phyloP scores from a whole-genome alignment of 2,888 invertebrate genomes.

The Synanthedon vespiformis region DNA sequence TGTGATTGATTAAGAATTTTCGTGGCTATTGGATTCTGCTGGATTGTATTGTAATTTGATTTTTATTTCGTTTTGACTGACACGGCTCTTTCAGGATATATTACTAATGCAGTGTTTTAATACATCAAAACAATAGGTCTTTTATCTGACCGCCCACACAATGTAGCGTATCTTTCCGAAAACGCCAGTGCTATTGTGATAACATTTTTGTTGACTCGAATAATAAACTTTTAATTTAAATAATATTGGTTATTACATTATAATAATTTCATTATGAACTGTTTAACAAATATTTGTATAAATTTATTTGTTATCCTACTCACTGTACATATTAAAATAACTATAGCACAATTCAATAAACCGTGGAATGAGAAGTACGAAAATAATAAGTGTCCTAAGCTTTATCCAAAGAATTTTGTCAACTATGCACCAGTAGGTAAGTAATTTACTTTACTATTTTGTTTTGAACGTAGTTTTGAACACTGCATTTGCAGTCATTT shows the following conservation, averaged over 20 bases:
- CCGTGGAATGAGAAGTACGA: conserved; percentile 62
- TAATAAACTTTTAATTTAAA: no score
- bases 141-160: conserved; percentile 1
- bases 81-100: no score
- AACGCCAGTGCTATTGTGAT: not conserved
- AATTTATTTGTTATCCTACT: conserved; percentile 20
- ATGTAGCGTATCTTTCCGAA: not conserved
- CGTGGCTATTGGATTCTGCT: no score
- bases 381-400: conserved; percentile 63
- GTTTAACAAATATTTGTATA: conserved; percentile 1
- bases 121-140: not conserved
- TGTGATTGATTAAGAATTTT: no score
- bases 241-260: no score
- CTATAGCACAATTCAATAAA: conserved; percentile 49
- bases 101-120: not conserved
- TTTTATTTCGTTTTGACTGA: no score
- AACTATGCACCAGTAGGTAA: conserved; percentile 70
- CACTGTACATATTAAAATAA: conserved; percentile 22
- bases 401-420: conserved; percentile 67
- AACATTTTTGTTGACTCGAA: not conserved
- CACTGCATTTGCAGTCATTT: no score
- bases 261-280: not conserved
- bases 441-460: conserved; percentile 11
- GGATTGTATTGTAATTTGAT: no score
- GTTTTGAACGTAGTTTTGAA: not conserved